Base-by-base conservation (phyloP, 2,113 vertebrate species). In the Sorex fumeus region DNA sequence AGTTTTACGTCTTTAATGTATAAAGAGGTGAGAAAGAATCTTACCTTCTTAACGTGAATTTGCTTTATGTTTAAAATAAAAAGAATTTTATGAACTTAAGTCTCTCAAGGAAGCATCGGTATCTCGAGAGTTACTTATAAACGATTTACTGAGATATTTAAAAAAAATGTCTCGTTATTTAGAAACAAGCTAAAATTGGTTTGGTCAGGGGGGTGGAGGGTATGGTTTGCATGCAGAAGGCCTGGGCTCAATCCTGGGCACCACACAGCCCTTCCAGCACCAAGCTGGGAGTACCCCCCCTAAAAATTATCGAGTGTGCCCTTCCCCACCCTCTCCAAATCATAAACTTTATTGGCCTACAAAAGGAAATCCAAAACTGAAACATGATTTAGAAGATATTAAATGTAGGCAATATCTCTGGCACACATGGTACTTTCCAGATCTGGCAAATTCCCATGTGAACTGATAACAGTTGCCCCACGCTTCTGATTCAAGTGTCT, bases 361-460 rank as follows among this genome's bases (percentile, higher is more conserved):
- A 64, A 80, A 93, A 72, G 25, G 74, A 87, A 77, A 69, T 74
- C 43, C 67, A 62, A 94, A 93, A 90, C 47, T 82, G 84, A 93
- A 93, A 96, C 71, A 32, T 21, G 28, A 28, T 32, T 94, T 50
- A 93, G 74, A 94, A 87, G 94, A 83, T 34, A 75, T 18, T 87
- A 30, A 84, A 40, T 85, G 85, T 77, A 84, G 30, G 78, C 66
- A 84, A 66, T 70, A 25, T 36, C 78, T 83, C 50, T 76, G 70
- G 78, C 87, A 82, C 36, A 70, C 27, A 57, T 7, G 84, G 84
- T 90, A 88, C 90, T 95, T 95, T 94, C 88, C 45, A 57, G 76
- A 36, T 78, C 3, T 53, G n/a, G 50, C 53, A 78, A 78, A 76
- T 86, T 95, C 79, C 92, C 70, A 91, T 75, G 64, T 84, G 69